These are phyloP conservation scores for Chiridota heheva DNA, from an alignment of 35 echinoderm and acorn worm genomes.

Conservation along the genomic window DNA sequence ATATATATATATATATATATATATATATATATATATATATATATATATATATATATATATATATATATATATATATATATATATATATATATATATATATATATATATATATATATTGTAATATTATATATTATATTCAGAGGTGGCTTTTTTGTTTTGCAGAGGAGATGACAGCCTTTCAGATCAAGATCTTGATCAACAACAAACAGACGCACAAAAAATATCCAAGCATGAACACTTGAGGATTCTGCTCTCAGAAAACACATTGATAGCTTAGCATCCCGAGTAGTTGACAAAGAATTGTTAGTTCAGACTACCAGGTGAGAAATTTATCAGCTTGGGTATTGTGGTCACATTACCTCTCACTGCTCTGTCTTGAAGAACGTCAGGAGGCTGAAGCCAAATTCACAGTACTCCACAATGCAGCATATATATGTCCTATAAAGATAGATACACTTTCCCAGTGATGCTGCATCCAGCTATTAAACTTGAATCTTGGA, in stretches of 20 bases:
- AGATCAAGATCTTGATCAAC: conserved; percentile 44
- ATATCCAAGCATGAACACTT: conserved; percentile 78
- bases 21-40: too few relatives aligned
- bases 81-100: not conserved
- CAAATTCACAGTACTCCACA: too few relatives aligned
- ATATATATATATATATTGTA: not conserved
- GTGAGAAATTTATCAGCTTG: conserved; percentile 31
- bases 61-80: not conserved
- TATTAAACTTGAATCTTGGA: not conserved
- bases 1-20: too few relatives aligned
- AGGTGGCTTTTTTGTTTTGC: not conserved
- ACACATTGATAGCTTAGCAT: conserved; percentile 69
- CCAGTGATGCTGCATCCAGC: not conserved
- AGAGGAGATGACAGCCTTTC: conserved; percentile 61
- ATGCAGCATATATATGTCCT: too few relatives aligned
- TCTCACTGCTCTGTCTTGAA: not conserved
- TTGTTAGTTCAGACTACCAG: conserved; percentile 66
- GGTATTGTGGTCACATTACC: not conserved
- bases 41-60: not conserved
- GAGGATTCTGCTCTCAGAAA: conserved; percentile 79
- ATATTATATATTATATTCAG: not conserved
- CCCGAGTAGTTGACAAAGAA: conserved; percentile 67
- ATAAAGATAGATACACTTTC: too few relatives aligned
- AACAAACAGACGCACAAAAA: conserved; percentile 44
- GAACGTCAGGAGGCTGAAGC: not conserved